Percentiles rank a stretch among this genome's conserved stretches.
These are phyloP conservation scores for Protodeltote pygarga DNA, from an alignment of 2,888 invertebrate species.

Conservation along the genomic window DNA sequence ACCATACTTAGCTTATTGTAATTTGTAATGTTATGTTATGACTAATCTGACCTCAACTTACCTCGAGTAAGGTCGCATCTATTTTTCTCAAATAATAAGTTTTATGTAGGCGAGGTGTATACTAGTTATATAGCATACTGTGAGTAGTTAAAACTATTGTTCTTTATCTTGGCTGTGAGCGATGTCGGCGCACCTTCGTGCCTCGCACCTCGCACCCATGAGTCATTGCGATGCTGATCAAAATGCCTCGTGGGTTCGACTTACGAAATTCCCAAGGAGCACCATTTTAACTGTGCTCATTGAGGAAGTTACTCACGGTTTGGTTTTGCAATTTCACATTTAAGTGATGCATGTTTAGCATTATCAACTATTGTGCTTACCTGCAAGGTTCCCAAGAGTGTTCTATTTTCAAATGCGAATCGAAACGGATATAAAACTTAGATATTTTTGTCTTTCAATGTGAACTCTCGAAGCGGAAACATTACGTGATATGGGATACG, in stretches of 20 bases:
- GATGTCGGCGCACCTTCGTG: constrained; percentile 42
- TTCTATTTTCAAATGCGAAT: not conserved
- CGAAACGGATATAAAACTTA: not conserved
- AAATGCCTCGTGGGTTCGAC: constrained; percentile 60
- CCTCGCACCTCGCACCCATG: constrained; percentile 39
- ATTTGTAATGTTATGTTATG: too few species aligned
- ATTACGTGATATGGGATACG: constrained; percentile 5
- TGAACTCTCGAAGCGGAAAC: not conserved
- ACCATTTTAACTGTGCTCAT: constrained; percentile 62
- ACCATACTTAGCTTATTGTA: constrained; percentile 15
- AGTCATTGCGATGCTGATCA: constrained; percentile 64
- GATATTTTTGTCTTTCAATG: not conserved
- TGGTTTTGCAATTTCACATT: constrained; percentile 61
- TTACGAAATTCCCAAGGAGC: constrained; percentile 66
- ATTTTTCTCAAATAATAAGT: constrained; percentile 32
- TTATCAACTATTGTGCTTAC: constrained; percentile 32
- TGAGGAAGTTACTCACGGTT: constrained; percentile 66
- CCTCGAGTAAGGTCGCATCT: constrained; percentile 35
- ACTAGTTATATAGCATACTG: not conserved
- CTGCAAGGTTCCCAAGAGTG: constrained; percentile 21
- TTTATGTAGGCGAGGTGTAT: constrained; percentile 28
- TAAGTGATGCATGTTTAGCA: constrained; percentile 43
- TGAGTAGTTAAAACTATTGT: constrained; percentile 37
- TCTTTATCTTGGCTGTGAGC: constrained; percentile 31
- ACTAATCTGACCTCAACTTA: constrained; percentile 40